These are phyloP conservation scores for Lasioglossum albipes DNA, from an alignment of 1,140 invertebrate species.

Conservation along the genomic window DNA sequence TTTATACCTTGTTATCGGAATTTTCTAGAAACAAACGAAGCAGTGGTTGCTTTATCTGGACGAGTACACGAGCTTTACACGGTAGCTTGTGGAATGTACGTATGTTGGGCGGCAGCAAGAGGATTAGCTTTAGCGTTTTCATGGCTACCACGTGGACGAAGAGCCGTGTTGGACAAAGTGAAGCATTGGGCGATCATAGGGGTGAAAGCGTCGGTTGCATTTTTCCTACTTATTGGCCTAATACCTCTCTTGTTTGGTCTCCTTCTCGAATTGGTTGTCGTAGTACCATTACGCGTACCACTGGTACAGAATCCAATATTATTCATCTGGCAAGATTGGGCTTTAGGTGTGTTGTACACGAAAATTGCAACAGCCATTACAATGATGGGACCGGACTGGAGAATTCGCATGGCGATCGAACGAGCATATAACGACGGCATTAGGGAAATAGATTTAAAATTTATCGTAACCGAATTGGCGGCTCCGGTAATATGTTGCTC, in stretches of 20 bases:
- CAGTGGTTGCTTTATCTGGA: constrained; percentile 78
- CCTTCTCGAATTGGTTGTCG: constrained; percentile 93
- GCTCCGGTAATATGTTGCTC: constrained; percentile 93
- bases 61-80: constrained; percentile 97
- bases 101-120: constrained; percentile 93
- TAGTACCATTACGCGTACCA: constrained; percentile 95
- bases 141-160: constrained; percentile 93
- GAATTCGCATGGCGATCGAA: constrained; percentile 93
- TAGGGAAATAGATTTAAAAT: constrained; percentile 93
- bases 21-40: constrained; percentile 65
- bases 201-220: constrained; percentile 86
- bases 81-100: constrained; percentile 94
- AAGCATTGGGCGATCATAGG: constrained; percentile 88
- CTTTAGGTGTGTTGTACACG: constrained; percentile 96
- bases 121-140: constrained; percentile 88
- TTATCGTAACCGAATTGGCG: constrained; percentile 92
- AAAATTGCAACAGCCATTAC: constrained; percentile 98
- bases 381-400: constrained; percentile 99
- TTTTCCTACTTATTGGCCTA: constrained; percentile 91
- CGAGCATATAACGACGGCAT: constrained; percentile 94
- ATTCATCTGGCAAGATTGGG: constrained; percentile 98
- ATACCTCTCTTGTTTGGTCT: constrained; percentile 96
- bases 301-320: constrained; percentile 96
- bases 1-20: not conserved
- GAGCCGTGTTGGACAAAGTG: constrained; percentile 86